A percentile compares a stretch with the other conserved stretches of the same genome.
phyloP scores from a whole-genome alignment of 2,113 vertebrate species.

The Mesoclemmys tuberculata region DNA sequence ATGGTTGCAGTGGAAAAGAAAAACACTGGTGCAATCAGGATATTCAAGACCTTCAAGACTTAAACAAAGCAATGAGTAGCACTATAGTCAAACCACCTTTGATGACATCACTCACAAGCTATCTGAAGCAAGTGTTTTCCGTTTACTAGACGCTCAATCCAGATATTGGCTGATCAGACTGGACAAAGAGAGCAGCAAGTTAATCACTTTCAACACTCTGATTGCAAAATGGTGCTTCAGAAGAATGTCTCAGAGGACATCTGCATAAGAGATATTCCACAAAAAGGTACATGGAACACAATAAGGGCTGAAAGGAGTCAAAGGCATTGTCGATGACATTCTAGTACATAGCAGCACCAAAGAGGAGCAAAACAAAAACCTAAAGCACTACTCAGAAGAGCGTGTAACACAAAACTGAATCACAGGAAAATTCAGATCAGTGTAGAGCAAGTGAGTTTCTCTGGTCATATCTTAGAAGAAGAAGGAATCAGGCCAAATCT shows the following conservation, averaged over 20 bases:
- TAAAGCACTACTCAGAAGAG: background rate
- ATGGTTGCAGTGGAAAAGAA: background rate
- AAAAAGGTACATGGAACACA: background rate
- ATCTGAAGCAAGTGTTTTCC: background rate
- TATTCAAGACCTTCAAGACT: background rate
- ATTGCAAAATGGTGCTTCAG: background rate
- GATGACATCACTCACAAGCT: background rate
- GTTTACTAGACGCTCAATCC: background rate
- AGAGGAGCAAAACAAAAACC: background rate
- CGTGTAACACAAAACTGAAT: background rate
- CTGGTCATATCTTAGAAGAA: background rate
- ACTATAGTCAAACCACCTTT: accelerated
- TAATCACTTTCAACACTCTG: background rate
- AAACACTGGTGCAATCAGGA: background rate
- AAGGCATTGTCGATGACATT: background rate
- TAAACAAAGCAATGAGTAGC: background rate
- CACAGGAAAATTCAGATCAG: background rate
- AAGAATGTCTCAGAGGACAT: background rate
- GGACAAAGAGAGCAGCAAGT: background rate
- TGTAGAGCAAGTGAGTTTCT: background rate
- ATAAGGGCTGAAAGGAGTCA: background rate
- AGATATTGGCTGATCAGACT: background rate
- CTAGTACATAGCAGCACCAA: background rate
- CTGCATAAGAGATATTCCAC: background rate
- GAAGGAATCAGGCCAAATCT: background rate